Evolutionary conservation across 2,797 vertebrate species (phyloP).

Genomic region (Rhinoraja longicauda): DNA sequence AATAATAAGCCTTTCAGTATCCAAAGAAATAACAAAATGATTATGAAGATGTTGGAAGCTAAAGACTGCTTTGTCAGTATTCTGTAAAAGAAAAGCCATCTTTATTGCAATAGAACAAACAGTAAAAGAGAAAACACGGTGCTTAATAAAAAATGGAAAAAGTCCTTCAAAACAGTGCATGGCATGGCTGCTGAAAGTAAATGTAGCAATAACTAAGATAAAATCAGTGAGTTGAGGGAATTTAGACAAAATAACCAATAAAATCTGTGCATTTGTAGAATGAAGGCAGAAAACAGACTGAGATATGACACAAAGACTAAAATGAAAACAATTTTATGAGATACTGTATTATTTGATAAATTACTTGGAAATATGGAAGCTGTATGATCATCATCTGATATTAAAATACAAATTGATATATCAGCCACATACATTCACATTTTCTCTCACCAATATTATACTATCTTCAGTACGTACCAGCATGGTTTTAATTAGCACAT

Average conservation of each 20-base stretch:
- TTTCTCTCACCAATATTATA: neutral
- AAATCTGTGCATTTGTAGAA: neutral
- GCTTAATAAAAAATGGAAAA: neutral
- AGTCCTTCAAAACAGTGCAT: neutral
- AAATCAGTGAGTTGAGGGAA: neutral
- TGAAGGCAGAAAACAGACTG: neutral
- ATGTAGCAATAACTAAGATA: neutral
- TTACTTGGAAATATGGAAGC: neutral
- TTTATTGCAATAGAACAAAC: neutral
- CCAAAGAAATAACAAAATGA: neutral
- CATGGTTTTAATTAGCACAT: neutral
- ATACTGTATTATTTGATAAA: neutral
- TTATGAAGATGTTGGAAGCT: neutral
- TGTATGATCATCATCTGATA: neutral
- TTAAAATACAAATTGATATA: neutral
- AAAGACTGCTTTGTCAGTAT: neutral
- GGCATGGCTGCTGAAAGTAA: neutral
- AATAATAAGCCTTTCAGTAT: neutral
- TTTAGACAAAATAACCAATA: neutral
- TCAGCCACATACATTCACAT: neutral
- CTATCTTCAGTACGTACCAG: neutral
- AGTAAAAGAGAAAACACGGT: no score
- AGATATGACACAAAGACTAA: neutral
- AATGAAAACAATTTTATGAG: neutral
- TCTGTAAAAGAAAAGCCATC: neutral